These are phyloP conservation scores for Tricholaema leucomelas DNA, from an alignment of 2,113 vertebrate species.

Conservation along the genomic window DNA sequence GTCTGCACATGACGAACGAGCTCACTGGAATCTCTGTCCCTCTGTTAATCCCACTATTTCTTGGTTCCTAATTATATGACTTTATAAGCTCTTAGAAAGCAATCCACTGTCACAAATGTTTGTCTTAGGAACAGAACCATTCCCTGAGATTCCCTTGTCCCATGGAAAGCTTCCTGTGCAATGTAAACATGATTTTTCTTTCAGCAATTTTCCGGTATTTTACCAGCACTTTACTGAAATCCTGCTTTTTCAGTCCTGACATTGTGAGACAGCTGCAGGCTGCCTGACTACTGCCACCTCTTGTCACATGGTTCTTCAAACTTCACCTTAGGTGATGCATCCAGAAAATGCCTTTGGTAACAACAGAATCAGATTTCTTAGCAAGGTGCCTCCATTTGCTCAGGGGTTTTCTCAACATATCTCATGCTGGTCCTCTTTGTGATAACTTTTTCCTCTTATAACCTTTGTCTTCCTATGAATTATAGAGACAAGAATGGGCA, in stretches of 20 bases:
- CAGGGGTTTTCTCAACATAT: not conserved
- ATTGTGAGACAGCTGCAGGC: not conserved
- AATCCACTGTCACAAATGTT: not conserved
- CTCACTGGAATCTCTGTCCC: not conserved
- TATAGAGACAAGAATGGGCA: fast-evolving
- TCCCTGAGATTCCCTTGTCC: not conserved
- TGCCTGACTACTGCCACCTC: not conserved
- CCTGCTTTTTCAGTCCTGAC: not conserved
- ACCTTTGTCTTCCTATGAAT: not conserved
- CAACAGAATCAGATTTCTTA: not conserved
- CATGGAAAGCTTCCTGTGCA: not conserved
- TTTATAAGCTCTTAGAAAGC: not conserved
- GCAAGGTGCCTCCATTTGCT: not conserved
- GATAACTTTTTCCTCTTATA: not conserved
- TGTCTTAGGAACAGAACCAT: not conserved
- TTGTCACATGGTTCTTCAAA: not conserved
- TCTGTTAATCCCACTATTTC: not conserved
- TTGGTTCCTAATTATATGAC: not conserved
- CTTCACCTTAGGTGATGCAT: not conserved
- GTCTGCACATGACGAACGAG: not conserved
- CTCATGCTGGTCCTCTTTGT: not conserved
- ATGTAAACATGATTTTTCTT: not conserved
- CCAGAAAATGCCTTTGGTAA: not conserved
- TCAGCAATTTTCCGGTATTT: not conserved
- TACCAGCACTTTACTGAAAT: not conserved